Base-by-base conservation (phyloP, 2,797 vertebrate genomes). In the Spea hammondii region DNA sequence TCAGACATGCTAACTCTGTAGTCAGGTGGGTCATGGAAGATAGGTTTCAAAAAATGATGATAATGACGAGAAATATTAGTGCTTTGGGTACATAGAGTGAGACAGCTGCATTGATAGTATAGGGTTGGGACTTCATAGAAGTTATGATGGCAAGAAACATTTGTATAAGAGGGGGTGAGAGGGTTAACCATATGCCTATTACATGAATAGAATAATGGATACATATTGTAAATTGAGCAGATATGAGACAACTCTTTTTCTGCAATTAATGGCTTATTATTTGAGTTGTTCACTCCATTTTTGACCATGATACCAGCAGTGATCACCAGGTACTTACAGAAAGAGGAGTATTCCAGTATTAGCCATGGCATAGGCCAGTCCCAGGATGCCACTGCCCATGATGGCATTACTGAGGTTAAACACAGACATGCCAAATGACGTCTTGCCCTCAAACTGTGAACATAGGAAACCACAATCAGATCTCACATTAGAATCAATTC, bases 321-420 rank as follows among this genome's bases (percentile, higher is more conserved):
- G n/a, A 13, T 17, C 53, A 7, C 5, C 8, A 14, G 14, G 4
- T 62, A 82, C 79, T 82, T 51, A 82, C 79, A 82, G 14, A 44
- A 82, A 82, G 64, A 82, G 75, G 8, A 82, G 65, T 1, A 82
- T 17, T 13, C 79, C 98, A 0, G 98, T 99, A 88, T 99, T 99
- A 81, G 97, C 97, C 98, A 99, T 99, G 84, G 97, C 98, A 1
- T 97, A 99, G 32, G 98, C 95, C 85, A 99, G 89, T 69, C 97
- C 98, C 86, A 99, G 92, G 89, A 99, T 99, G 72, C 97, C 98
- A 6, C 98, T 99, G 86, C 97, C 98, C 98, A 99, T 99, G 84
- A 99, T 99, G 78, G 98, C 98, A 1, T 99, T 99, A 82, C 97
- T 97, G 84, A 99, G 91, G 89, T 99, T 99, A 91, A 99, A 99